Evolutionary conservation across 2,888 invertebrate species (phyloP), one percentile per base, ranked within the genome.

Genomic region (Exocentrus adspersus): DNA sequence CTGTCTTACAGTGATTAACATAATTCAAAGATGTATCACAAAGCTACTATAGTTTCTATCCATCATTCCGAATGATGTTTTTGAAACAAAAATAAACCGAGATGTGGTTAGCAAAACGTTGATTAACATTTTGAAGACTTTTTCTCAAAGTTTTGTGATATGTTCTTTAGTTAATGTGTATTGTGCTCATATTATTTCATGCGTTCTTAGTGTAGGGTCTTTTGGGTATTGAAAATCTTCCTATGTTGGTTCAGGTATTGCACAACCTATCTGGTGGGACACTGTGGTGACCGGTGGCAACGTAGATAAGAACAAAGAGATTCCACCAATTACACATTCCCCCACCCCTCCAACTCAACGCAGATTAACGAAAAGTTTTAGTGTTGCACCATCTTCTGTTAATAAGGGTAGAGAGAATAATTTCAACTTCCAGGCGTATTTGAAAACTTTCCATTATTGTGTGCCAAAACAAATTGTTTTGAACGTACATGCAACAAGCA

Each of bases 351-450:
- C 94, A 75, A 88, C 93, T 74, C 93, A 93, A 84, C 89, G 95
- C 78, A 90, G 94, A 78, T 89, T 94, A 82, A 93, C 94, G 78
- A 95, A 95, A 87, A 94, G 94, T 84, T 94, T 95, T 88, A 94
- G 94, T 86, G 93, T 93, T 79, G 90, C 93, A 77, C 89, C 92
- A 78, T 88, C 91, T 77, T 85, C 87, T 76, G 85, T 85, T 73
- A 84, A 86, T 77, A 88, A 88, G 87, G 88, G 88, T 88, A 70
- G 64, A 62, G 62, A 61, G 65, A 60, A 53, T 45, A 30, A 30
- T 41, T 65, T 42, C 28, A 62, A 50, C 43, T 59, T 43, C 28
- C 41, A 16, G 28, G 43, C 48, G 7, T 24, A 24, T 24, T 24
- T 24, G 24, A 24, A 24, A 24, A 24, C 24, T 24, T 24, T 24